Conservation (phyloP, 2,113 vertebrate genomes). For the Chaetodon auriga region DNA sequence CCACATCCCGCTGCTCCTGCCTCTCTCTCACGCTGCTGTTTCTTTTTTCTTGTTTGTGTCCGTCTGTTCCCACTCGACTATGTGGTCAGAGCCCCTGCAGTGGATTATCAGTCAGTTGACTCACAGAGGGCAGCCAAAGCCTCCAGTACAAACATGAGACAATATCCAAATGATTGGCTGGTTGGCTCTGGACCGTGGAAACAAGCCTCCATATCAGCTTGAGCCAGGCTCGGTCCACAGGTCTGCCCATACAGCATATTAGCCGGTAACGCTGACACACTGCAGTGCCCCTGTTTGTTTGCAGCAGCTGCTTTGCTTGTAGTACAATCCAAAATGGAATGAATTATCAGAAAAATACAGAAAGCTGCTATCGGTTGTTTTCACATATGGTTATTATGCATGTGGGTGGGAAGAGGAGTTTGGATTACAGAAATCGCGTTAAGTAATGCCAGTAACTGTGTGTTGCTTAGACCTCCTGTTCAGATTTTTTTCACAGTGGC, state of each 20-base stretch:
- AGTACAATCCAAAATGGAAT: slow-evolving; percentile 50
- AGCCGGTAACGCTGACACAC: slow-evolving; percentile 48
- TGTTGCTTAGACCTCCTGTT: not conserved
- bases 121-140: slow-evolving; percentile 73
- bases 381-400: slow-evolving; percentile 25
- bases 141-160: slow-evolving; percentile 77
- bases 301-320: slow-evolving; percentile 40
- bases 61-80: slow-evolving; percentile 39
- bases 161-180: slow-evolving; percentile 74
- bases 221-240: slow-evolving; percentile 66
- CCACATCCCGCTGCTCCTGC: not conserved
- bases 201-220: slow-evolving; percentile 65
- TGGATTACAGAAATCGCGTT: slow-evolving; percentile 16
- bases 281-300: slow-evolving; percentile 60
- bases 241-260: slow-evolving; percentile 61
- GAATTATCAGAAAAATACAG: slow-evolving; percentile 64
- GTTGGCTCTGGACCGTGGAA: slow-evolving; percentile 64
- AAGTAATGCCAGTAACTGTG: slow-evolving; percentile 21
- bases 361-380: slow-evolving; percentile 45
- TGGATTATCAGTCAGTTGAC: slow-evolving; percentile 80
- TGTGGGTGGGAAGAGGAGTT: slow-evolving; percentile 36
- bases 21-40: slow-evolving; percentile 1
- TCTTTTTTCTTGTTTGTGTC: slow-evolving; percentile 35
- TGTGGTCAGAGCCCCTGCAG: slow-evolving; percentile 64
- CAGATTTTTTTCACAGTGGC: not conserved